Evolutionary conservation across 2,113 vertebrate genomes (phyloP).

Genomic region (Butorides virescens): DNA sequence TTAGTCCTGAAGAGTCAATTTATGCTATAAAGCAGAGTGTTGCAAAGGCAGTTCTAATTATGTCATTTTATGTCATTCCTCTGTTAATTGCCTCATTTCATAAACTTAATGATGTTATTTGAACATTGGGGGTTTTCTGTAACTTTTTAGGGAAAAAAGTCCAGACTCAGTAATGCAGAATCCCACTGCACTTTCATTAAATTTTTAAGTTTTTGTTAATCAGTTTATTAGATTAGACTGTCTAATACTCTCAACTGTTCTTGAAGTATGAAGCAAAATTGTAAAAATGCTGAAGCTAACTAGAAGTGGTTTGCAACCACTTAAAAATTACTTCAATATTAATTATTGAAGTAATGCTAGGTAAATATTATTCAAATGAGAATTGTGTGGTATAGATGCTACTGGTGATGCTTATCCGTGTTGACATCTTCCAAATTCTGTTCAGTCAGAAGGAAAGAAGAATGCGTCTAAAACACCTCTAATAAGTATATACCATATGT

Average conservation of each 20-base stretch:
- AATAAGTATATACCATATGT: not conserved
- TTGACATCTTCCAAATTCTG: not conserved
- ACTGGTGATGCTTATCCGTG: not conserved
- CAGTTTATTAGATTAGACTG: not conserved
- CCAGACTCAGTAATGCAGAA: not conserved
- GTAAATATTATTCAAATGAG: not conserved
- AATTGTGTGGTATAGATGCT: not conserved
- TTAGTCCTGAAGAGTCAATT: not conserved
- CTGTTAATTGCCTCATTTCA: not conserved
- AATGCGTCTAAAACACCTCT: not conserved
- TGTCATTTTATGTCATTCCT: not conserved
- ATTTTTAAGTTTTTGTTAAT: not conserved
- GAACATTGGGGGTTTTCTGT: not conserved
- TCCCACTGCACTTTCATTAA: not conserved
- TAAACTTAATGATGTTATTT: not conserved
- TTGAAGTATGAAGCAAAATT: not conserved
- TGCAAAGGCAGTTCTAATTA: not conserved
- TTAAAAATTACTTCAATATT: not conserved
- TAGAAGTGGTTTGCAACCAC: not conserved
- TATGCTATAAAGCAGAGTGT: not conserved
- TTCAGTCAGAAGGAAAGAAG: not conserved
- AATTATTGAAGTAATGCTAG: not conserved
- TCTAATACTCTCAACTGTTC: not conserved
- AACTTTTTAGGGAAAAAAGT: not conserved
- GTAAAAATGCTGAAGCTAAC: not conserved